These are phyloP conservation scores for Chrysogorgia sp. DNA, from an alignment of 92 coral and sea anemone species.

Conservation along the genomic window DNA sequence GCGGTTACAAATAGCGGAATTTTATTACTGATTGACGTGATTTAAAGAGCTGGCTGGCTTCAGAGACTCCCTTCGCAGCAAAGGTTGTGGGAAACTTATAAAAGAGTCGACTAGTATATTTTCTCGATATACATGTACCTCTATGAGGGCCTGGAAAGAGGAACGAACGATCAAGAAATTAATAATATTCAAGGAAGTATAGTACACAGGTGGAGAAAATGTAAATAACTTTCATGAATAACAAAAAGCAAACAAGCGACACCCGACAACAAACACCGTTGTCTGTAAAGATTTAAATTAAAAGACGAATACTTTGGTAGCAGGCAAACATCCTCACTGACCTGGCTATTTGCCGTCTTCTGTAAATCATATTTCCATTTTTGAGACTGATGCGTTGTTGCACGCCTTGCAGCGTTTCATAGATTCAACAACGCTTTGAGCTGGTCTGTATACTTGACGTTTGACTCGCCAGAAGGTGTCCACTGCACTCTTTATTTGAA, in stretches of 20 bases:
- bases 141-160: not conserved
- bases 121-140: too few species aligned
- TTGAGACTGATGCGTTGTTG: too few species aligned
- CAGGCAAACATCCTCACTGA: not conserved
- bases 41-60: too few species aligned
- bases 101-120: too few species aligned
- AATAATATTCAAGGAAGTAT: conserved; percentile 25
- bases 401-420: not conserved
- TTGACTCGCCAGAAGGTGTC: too few species aligned
- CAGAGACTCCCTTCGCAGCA: too few species aligned
- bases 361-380: too few species aligned
- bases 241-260: conserved; percentile 26
- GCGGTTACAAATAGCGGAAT: too few species aligned
- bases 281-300: not conserved
- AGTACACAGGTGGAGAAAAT: conserved; percentile 40
- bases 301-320: not conserved
- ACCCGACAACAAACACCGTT: conserved; percentile 15
- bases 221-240: conserved; percentile 37
- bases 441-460: not conserved
- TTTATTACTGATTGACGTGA: too few species aligned
- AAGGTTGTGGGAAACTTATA: too few species aligned
- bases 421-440: not conserved
- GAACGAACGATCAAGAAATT: conserved; percentile 2
- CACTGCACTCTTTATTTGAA: too few species aligned
- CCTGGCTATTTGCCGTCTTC: not conserved